Percentiles rank a stretch among this genome's conserved stretches.
Evolutionary conservation across 1,140 invertebrate genomes (phyloP).

Genomic region (Camponotus floridanus): DNA sequence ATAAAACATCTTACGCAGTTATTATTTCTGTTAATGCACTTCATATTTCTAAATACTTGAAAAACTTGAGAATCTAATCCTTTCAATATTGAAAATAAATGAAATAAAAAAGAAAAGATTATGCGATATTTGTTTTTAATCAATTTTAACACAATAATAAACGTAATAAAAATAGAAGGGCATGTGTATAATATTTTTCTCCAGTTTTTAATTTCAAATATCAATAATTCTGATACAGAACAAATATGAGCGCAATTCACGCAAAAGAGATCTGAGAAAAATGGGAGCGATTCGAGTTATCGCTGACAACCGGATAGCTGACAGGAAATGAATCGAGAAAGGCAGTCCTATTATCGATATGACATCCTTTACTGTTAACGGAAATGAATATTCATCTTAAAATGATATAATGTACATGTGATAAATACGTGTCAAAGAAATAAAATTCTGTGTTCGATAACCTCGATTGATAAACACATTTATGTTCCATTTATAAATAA

Average conservation of each 20-base stretch:
- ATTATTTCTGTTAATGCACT: neutral
- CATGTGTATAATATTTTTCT: neutral
- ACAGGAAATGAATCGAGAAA: conserved; percentile 51
- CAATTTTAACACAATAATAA: neutral
- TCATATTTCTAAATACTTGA: neutral
- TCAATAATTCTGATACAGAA: neutral
- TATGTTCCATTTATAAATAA: neutral
- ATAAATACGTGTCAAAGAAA: neutral
- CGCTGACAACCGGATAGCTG: conserved; percentile 29
- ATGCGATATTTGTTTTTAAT: neutral
- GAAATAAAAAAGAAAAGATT: neutral
- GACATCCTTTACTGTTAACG: conserved; percentile 14
- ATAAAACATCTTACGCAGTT: neutral
- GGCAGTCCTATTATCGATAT: conserved; percentile 6
- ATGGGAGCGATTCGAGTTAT: neutral
- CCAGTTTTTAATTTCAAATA: neutral
- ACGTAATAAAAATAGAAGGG: neutral
- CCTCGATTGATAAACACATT: neutral
- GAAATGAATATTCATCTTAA: neutral
- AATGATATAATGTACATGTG: neutral
- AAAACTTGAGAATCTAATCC: neutral
- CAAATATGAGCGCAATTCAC: neutral
- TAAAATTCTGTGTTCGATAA: neutral
- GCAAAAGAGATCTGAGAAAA: conserved; percentile 8
- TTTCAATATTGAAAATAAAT: neutral